Conservation (phyloP, 1,140 invertebrate genomes). For the Cyclina sinensis region DNA sequence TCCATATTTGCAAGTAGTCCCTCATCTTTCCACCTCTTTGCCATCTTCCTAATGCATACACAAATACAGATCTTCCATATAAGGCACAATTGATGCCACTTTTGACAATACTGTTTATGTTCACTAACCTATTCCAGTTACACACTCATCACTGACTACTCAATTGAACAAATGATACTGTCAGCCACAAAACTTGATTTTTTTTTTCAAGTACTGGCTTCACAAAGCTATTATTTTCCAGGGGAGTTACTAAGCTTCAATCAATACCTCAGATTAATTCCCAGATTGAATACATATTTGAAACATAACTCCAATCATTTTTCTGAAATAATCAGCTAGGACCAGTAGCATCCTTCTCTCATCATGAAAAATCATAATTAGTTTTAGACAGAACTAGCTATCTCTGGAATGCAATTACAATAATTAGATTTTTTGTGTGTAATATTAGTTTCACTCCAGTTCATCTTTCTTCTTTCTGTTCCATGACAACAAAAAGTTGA, state of each 20-base stretch:
- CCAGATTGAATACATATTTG: background rate
- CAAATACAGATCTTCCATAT: background rate
- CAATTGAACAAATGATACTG: background rate
- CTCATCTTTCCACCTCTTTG: slow-evolving; percentile 19
- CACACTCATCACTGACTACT: background rate
- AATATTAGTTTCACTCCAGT: too few relatives aligned
- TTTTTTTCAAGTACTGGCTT: background rate
- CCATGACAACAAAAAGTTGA: too few relatives aligned
- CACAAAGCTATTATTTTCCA: background rate
- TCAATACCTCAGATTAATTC: background rate
- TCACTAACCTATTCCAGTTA: background rate
- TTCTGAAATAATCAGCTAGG: too few relatives aligned
- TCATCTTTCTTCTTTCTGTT: too few relatives aligned
- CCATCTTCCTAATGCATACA: slow-evolving; percentile 12
- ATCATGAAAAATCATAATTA: too few relatives aligned
- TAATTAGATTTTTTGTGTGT: too few relatives aligned
- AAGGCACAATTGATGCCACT: background rate
- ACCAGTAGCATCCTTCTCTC: too few relatives aligned
- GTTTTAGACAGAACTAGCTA: too few relatives aligned
- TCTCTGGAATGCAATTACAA: too few relatives aligned
- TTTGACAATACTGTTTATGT: background rate
- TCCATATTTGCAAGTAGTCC: slow-evolving; percentile 44
- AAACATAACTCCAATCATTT: background rate
- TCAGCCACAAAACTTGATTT: background rate
- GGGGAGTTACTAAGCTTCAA: background rate